These are phyloP conservation scores for Percopsis transmontana DNA, from an alignment of 2,113 vertebrate genomes.

Conservation along the genomic window DNA sequence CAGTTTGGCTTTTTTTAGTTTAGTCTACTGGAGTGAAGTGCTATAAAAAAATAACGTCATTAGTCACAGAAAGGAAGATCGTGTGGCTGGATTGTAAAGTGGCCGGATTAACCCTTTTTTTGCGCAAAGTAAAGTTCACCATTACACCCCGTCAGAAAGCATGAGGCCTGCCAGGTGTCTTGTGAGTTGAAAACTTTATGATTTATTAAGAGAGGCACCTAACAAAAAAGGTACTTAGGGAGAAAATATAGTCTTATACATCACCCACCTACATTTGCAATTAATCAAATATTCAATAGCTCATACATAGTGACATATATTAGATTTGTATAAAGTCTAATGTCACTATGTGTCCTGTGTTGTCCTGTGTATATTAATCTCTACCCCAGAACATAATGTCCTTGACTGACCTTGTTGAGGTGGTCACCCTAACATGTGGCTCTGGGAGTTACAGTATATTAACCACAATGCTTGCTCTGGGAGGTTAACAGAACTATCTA, in stretches of 20 bases:
- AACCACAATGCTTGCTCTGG: conserved; percentile 18
- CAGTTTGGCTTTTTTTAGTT: no score
- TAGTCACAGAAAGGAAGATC: conserved; percentile 11
- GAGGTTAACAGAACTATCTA: conserved; percentile 8
- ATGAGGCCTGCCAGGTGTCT: no score
- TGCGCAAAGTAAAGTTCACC: not conserved
- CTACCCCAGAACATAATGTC: conserved; percentile 21
- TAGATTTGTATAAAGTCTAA: conserved; percentile 17
- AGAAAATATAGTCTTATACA: not conserved
- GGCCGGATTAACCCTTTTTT: conserved; percentile 22
- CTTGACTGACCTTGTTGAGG: conserved; percentile 56
- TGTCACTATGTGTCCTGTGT: not conserved
- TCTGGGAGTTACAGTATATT: conserved; percentile 40
- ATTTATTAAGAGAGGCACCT: not conserved
- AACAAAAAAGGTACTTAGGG: not conserved
- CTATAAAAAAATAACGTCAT: no score
- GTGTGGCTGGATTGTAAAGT: conserved; percentile 44
- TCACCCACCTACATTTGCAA: conserved; percentile 26
- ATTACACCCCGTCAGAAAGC: no score
- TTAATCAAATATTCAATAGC: conserved; percentile 43
- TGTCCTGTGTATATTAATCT: conserved; percentile 3
- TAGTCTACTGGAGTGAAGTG: no score
- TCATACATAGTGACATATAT: conserved; percentile 7
- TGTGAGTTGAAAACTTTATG: no score
- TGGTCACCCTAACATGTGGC: conserved; percentile 31